These are phyloP conservation scores for Saguinus imperator DNA, from an alignment of 2,113 vertebrate genomes.

Conservation along the genomic window DNA sequence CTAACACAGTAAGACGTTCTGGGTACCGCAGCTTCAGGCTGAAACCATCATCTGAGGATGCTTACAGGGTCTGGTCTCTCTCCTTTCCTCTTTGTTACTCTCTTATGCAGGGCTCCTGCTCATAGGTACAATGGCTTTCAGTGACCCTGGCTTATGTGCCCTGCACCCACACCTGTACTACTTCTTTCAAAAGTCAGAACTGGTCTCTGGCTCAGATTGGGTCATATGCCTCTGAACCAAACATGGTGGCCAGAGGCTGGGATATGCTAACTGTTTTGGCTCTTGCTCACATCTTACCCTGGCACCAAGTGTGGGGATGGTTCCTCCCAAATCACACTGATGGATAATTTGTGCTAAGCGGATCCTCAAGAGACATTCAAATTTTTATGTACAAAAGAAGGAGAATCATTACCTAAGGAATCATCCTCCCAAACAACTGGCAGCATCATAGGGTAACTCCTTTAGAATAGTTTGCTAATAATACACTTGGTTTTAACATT, in stretches of 20 bases:
- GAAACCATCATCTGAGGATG: accelerated
- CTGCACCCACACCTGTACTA: accelerated
- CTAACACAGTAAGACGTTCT: neutral
- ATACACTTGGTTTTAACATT: accelerated
- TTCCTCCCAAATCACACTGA: neutral
- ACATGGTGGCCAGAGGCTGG: neutral
- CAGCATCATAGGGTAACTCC: neutral
- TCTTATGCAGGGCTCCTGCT: neutral
- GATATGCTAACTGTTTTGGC: accelerated
- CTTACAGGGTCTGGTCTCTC: neutral
- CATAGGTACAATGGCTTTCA: neutral
- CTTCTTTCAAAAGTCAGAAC: neutral
- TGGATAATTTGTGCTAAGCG: neutral
- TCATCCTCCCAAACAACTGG: neutral
- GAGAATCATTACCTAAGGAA: neutral
- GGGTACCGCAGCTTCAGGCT: neutral
- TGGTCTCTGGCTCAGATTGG: neutral
- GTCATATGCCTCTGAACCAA: neutral
- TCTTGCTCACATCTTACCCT: neutral
- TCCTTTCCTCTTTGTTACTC: neutral
- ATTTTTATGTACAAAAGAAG: neutral
- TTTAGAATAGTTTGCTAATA: neutral
- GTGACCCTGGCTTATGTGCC: accelerated
- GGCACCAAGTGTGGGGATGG: too few species aligned
- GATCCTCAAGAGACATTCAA: neutral